Conservation (phyloP, 2,113 vertebrate genomes). For the Setophaga coronata region DNA sequence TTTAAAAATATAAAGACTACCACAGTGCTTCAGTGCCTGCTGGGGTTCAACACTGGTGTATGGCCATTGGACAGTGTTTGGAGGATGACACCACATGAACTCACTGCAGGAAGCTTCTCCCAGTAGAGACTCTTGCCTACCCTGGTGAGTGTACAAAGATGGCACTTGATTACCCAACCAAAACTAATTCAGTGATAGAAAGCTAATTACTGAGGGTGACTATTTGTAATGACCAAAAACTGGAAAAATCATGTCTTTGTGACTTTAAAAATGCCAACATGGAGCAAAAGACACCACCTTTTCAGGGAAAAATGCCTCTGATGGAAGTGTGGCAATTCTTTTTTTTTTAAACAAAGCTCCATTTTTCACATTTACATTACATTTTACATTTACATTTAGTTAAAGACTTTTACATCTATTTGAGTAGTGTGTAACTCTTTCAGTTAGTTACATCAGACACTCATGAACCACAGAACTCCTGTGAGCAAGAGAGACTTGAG, state of each 20-base stretch:
- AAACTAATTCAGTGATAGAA: not conserved
- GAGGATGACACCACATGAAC: not conserved
- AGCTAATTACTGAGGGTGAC: not conserved
- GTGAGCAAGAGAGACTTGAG: not conserved
- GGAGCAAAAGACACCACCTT: not conserved
- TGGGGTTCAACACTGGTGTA: not conserved
- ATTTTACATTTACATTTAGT: not conserved
- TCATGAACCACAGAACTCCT: not conserved
- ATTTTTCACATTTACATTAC: not conserved
- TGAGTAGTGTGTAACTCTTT: not conserved
- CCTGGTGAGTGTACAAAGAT: accelerated
- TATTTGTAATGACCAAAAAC: not conserved
- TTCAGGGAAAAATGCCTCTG: not conserved
- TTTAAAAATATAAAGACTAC: not conserved
- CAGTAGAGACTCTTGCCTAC: not conserved
- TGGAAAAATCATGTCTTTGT: not conserved
- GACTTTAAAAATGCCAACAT: not conserved
- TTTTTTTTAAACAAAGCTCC: not conserved
- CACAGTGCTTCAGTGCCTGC: not conserved
- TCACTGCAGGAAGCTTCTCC: not conserved
- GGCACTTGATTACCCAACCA: not conserved
- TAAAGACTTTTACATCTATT: not conserved
- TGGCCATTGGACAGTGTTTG: not conserved
- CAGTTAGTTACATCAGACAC: not conserved
- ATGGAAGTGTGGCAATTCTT: not conserved